Evolutionary conservation across 2,888 invertebrate genomes (phyloP), one percentile per base, ranked within the genome.

Genomic region (Caenorhabditis sp.): DNA sequence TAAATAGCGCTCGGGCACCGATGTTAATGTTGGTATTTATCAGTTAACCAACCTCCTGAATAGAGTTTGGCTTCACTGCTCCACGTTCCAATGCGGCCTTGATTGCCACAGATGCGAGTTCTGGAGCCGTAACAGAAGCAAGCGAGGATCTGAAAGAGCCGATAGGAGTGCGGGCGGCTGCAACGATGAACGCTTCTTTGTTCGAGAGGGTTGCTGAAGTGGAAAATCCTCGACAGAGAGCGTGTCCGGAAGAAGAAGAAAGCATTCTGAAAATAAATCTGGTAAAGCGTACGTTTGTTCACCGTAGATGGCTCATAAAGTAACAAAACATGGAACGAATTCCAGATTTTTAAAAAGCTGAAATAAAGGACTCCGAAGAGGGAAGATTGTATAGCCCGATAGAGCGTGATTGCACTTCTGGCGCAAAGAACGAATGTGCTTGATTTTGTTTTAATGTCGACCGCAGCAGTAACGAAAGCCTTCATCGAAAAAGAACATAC

Each of bases 401-500:
- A 24, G 54, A 54, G 54, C 54, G 24, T 24, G 24, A 12, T 54
- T 54, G 54, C 12, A 10, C 38, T 38, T 38, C 12, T 38, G 10
- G 12, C 12, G 12, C 38, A 38, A 12, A n/a, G n/a, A n/a, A n/a
- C n/a, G n/a, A n/a, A n/a, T n/a, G n/a, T n/a, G n/a, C n/a, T n/a
- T n/a, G n/a, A n/a, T n/a, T n/a, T n/a, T n/a, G n/a, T n/a, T n/a
- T n/a, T n/a, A n/a, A n/a, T n/a, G n/a, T n/a, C n/a, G n/a, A 98
- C 97, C 12, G 96, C 94, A 10, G 96, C 98, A 85, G 98, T 93
- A 95, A 97, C 96, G 1, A 98, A 94, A 0, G 97, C 94, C 93
- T 99, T 99, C 97, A 98, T 96, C 28, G 98, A 98, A 22, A 97
- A 98, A 0, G 98, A 96, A 93, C 98, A 99, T 0, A 99, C 97